phyloP scores from a whole-genome alignment of 2,797 vertebrate genomes.

The Rousettus madagascariensis region DNA sequence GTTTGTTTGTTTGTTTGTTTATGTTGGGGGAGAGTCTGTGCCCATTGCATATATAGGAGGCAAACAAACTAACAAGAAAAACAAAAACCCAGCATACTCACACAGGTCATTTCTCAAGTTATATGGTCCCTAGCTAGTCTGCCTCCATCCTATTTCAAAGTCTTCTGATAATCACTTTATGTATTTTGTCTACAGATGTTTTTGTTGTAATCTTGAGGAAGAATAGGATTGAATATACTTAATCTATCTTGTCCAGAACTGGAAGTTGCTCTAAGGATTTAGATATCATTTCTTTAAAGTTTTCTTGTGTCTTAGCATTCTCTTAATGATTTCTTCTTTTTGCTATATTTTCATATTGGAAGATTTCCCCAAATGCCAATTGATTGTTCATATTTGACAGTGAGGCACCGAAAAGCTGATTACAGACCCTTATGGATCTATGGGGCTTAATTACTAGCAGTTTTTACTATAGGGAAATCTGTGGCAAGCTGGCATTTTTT shows the following conservation, averaged over 20 bases:
- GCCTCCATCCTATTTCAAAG: background rate
- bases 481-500: background rate
- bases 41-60: background rate
- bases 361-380: background rate
- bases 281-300: background rate
- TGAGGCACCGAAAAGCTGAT: background rate
- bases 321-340: background rate
- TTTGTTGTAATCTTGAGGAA: background rate
- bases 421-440: background rate
- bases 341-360: background rate
- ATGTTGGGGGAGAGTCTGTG: background rate
- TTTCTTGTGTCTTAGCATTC: background rate
- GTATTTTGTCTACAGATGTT: background rate
- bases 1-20: fast-evolving
- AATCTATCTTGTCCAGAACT: background rate
- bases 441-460: background rate
- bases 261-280: background rate
- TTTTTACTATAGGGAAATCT: background rate
- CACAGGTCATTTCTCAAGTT: background rate
- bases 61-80: background rate
- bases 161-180: background rate
- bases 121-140: background rate
- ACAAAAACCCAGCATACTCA: background rate
- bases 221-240: background rate
- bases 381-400: background rate